Conservation (phyloP, 2,113 vertebrate species). For the Entomyzon cyanotis region DNA sequence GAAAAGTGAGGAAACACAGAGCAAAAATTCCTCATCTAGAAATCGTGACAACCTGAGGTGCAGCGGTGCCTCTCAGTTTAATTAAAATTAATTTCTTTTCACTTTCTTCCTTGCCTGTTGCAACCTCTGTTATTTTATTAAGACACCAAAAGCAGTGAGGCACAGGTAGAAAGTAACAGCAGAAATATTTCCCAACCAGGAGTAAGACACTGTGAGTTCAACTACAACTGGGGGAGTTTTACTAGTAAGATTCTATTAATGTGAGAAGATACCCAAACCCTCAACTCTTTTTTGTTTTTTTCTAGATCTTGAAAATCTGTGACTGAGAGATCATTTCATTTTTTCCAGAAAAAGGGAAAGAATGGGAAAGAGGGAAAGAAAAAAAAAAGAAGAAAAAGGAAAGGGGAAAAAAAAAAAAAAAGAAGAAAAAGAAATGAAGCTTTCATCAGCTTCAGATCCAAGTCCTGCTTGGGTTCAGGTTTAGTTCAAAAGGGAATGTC, state of each 20-base stretch:
- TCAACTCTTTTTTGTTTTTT: background rate
- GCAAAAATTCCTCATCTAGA: background rate
- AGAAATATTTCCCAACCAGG: background rate
- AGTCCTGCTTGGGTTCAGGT: constrained; percentile 31
- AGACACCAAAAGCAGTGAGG: background rate
- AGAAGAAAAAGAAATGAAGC: background rate
- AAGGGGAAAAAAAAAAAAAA: background rate
- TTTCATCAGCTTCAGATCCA: background rate
- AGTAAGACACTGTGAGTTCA: background rate
- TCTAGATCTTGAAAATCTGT: background rate
- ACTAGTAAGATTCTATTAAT: background rate
- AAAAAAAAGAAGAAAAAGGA: background rate
- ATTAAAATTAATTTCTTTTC: background rate
- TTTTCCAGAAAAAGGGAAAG: background rate
- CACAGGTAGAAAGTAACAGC: background rate
- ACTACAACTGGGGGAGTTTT: background rate
- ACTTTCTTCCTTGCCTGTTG: background rate
- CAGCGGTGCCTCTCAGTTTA: background rate
- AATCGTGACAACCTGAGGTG: fast-evolving
- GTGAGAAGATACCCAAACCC: background rate
- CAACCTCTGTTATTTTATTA: background rate
- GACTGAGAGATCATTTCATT: background rate
- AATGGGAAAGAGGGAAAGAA: background rate
- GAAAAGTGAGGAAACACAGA: background rate
- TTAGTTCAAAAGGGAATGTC: constrained; percentile 44